These are phyloP conservation scores for Sebastes matsubarae DNA, from an alignment of 2,797 vertebrate genomes.

Conservation along the genomic window DNA sequence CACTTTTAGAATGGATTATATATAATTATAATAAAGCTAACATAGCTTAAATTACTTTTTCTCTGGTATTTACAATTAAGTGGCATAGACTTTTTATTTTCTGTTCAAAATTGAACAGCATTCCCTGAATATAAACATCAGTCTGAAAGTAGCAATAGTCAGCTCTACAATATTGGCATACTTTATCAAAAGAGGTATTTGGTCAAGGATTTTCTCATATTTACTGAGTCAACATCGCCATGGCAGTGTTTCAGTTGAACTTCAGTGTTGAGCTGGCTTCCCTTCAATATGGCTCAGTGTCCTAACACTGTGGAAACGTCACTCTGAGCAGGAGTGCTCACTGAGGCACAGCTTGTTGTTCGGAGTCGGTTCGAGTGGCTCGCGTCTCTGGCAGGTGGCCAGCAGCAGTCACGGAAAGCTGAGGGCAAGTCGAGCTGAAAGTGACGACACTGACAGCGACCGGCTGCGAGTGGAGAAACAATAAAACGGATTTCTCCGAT, in stretches of 20 bases:
- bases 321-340: background rate
- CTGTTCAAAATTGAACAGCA: background rate
- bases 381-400: conserved; percentile 38
- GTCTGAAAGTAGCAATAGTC: background rate
- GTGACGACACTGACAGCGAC: background rate
- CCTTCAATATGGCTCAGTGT: background rate
- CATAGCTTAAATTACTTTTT: background rate
- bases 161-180: background rate
- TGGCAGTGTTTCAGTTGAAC: background rate
- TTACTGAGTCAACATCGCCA: conserved; percentile 12
- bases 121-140: background rate
- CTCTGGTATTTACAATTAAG: background rate
- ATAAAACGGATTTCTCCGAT: background rate
- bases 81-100: background rate
- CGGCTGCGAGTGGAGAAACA: background rate
- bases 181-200: background rate
- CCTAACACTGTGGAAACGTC: background rate
- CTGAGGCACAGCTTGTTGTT: background rate
- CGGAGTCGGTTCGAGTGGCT: conserved; percentile 2
- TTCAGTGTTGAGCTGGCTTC: background rate
- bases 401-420: conserved; percentile 26
- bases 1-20: background rate
- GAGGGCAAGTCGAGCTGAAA: conserved; percentile 9
- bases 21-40: too few relatives aligned
- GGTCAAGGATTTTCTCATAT: background rate